Evolutionary conservation across 2,888 invertebrate genomes (phyloP), one percentile per base, ranked within the genome.

Genomic region (Apodemia duryi): DNA sequence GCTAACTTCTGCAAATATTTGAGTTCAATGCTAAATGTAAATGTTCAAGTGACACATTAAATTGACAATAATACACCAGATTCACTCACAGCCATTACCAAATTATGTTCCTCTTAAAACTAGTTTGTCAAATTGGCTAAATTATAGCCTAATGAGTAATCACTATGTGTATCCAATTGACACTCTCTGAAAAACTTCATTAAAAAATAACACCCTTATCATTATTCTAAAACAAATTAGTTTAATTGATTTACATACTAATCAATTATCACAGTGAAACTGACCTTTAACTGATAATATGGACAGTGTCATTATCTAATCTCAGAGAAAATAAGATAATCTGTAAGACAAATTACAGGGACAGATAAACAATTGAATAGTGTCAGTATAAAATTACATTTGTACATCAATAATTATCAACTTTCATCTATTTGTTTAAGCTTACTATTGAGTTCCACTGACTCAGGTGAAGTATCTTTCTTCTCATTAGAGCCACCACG

Each of bases 401-500:
- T 46, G 13, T 46, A 6, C 6, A 46, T n/a, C 4, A 46, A 46
- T 46, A 13, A 6, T 13, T n/a, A 38, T 43, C 46, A 46, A 60
- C 46, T 66, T 32, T 70, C 70, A 66, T 66, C 61, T 7, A 62
- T 63, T 62, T 69, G 65, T 65, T 73, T 73, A 35, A 70, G 72
- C 65, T 69, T 66, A 35, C 82, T 79, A 72, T 90, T 88, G 28
- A 91, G 76, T 73, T 88, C 86, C 1, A 84, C 81, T 60, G 77
- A 74, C 75, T 90, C 91, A 43, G 76, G 72, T n/a, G 73, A 70
- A 46, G 72, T 68, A 64, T 77, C 82, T 65, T 72, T 71, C 61
- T 76, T 73, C 41, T 79, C 72, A 38, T 74, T 73, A 60, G 72
- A 68, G 69, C 76, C 82, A 72, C 92, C 93, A 2, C 94, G 92